Evolutionary conservation across 2,888 invertebrate genomes (phyloP).

Genomic region (Trypoxylon attenuatum): DNA sequence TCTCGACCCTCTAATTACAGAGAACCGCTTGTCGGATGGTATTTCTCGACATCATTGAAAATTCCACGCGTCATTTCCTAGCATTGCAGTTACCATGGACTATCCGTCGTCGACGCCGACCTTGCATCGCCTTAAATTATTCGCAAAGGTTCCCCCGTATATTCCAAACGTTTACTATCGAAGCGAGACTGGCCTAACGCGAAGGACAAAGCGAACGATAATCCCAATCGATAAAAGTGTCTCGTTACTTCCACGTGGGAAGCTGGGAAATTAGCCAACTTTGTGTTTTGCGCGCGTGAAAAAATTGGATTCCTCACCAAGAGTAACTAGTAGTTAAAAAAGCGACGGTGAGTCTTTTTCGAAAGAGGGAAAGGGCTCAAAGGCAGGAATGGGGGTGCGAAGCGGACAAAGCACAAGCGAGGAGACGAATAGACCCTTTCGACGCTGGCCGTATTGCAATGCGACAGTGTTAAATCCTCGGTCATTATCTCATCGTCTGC

Average conservation of each 20-base stretch:
- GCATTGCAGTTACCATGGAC: too few species aligned
- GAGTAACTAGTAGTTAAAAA: neutral
- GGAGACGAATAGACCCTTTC: too few species aligned
- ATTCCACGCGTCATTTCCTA: too few species aligned
- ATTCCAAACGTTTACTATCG: neutral
- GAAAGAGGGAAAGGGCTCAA: conserved; percentile 8
- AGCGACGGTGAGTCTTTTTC: conserved; percentile 8
- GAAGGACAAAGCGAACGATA: neutral
- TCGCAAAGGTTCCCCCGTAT: conserved; percentile 7
- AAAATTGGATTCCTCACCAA: neutral
- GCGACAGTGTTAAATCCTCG: conserved; percentile 22
- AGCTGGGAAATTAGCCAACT: too few species aligned
- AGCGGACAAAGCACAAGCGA: neutral
- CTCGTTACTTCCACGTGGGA: neutral
- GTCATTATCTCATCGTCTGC: conserved; percentile 33
- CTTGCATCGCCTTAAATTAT: conserved; percentile 23
- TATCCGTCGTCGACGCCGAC: too few species aligned
- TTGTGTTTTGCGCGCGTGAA: too few species aligned
- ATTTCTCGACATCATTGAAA: conserved; percentile 38
- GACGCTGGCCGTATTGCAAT: too few species aligned
- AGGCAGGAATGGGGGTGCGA: neutral
- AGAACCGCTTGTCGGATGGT: conserved; percentile 34
- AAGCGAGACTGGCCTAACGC: neutral
- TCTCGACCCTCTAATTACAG: conserved; percentile 31
- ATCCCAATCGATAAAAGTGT: neutral